Base-by-base conservation (phyloP, 2,797 vertebrate genomes). In the Pseudomugil tenellus region DNA sequence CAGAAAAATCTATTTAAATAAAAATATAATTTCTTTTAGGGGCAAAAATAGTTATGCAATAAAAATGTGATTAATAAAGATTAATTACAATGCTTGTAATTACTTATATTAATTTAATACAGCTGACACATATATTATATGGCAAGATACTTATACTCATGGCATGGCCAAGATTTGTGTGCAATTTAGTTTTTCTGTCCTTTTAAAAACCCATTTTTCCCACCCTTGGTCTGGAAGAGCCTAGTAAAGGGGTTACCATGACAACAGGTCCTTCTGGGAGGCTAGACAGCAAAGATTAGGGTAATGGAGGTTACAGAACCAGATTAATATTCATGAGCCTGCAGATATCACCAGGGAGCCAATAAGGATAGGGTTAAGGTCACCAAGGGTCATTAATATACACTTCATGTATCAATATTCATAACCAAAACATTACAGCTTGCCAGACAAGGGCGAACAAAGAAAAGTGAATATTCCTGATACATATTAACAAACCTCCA, bases 311-410 rank as follows among this genome's bases (percentile, higher is more conserved):
- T 95, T 94, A 94, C 92, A 93, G 92, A 93, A 93, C 91, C 77
- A 87, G 87, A 95, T 95, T 93, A 94, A 95, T 95, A 95, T 95
- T 94, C 94, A 95, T 95, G 92, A 94, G 91, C 88, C 90, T 87
- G 92, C 91, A 75, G 90, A 94, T 94, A 94, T 89, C 93, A 94
- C 93, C 87, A 64, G 93, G 92, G 93, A 95, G 93, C 94, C 94
- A 95, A 95, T 95, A 94, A 95, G 94, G 93, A 95, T 94, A 94
- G 94, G 94, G 94, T 95, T 95, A 95, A 94, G 94, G 94, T 95
- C 94, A 94, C 86, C 85, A 90, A 91, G 93, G 94, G 94, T 95
- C 94, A 95, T 94, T 94, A 94, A 95, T 94, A 95, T 94, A 95
- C 93, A 95, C 94, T 95, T 94, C 91, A 87, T 92, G 90, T 95